Evolutionary conservation across 2,113 vertebrate genomes (phyloP), one percentile per base, ranked within the genome.

Genomic region (Mungos mungo): DNA sequence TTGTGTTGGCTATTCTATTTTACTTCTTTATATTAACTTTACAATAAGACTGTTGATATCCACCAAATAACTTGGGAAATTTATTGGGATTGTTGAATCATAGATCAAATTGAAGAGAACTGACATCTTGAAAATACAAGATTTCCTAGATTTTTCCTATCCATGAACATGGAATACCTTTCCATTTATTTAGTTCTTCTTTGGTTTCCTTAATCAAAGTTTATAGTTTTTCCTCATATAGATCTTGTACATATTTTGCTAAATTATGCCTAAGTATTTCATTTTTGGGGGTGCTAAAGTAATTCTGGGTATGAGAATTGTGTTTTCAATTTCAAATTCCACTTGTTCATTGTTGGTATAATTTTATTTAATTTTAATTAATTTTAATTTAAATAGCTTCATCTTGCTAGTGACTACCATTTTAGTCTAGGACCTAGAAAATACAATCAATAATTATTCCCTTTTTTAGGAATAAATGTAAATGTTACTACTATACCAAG

Each of bases 341-440:
- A 68, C 21, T 90, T 54, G 35, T 54, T 95, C 4, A 33, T n/a
- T 95, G n/a, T 57, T 76, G 45, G n/a, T 41, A 76, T 41, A 89
- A 63, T 88, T 33, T 57, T 45, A 52, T 81, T 65, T 93, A 31
- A 89, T 63, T 57, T 88, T 87, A 82, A 82, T 91, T 96, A 47
- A 82, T 35, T 93, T 66, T 68, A 81, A 47, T 60, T 81, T 93
- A 72, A 72, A 88, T 68, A 69, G 31, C 21, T 27, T 60, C 38
- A 80, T 72, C n/a, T 35, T 23, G 23, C 45, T 92, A 69, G 12
- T 38, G 31, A 41, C 21, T 72, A 89, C 21, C 13, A 54, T 35
- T 81, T 41, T 80, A 94, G 3, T 72, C 35, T 84, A 65, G 10
- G n/a, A 29, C 38, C 35, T 80, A 68, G 54, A 35, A 90, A 89